These are phyloP conservation scores for Melipona beecheii DNA, from an alignment of 2,888 invertebrate species.

Conservation along the genomic window DNA sequence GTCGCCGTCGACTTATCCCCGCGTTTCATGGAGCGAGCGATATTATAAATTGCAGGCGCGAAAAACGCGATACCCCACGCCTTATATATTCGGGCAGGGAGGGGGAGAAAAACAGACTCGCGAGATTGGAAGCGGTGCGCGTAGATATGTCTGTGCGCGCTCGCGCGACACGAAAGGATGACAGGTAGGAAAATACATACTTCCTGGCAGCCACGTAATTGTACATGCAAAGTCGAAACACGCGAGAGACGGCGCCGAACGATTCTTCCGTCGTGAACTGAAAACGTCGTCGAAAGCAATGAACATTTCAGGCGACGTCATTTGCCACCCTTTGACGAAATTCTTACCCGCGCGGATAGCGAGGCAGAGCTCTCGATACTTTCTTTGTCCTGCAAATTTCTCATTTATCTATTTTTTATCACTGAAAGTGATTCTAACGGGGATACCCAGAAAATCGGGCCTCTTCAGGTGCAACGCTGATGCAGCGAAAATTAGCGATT, in stretches of 20 bases:
- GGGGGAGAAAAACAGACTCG: neutral
- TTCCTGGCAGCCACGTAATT: conserved; percentile 34
- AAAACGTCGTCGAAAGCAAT: conserved; percentile 6
- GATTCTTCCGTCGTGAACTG: neutral
- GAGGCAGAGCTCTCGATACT: too few species aligned
- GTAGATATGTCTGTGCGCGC: neutral
- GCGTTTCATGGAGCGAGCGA: conserved; percentile 29
- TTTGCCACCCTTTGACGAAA: neutral
- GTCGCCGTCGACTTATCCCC: conserved; percentile 21
- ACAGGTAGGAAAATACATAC: conserved; percentile 30
- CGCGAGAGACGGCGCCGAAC: neutral
- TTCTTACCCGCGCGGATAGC: neutral
- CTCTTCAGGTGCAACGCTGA: too few species aligned
- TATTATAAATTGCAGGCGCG: conserved; percentile 48
- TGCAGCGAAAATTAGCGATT: too few species aligned
- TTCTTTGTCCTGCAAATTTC: too few species aligned
- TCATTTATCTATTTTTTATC: too few species aligned
- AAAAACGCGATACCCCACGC: conserved; percentile 24
- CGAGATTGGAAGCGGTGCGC: conserved; percentile 18
- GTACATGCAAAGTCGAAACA: conserved; percentile 13
- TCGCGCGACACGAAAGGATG: conserved; percentile 29
- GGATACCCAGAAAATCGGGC: too few species aligned
- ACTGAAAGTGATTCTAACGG: too few species aligned
- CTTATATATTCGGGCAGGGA: neutral
- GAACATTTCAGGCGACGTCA: neutral